These are phyloP conservation scores for Leptothorax acervorum DNA, from an alignment of 2,888 invertebrate species.

Conservation along the genomic window DNA sequence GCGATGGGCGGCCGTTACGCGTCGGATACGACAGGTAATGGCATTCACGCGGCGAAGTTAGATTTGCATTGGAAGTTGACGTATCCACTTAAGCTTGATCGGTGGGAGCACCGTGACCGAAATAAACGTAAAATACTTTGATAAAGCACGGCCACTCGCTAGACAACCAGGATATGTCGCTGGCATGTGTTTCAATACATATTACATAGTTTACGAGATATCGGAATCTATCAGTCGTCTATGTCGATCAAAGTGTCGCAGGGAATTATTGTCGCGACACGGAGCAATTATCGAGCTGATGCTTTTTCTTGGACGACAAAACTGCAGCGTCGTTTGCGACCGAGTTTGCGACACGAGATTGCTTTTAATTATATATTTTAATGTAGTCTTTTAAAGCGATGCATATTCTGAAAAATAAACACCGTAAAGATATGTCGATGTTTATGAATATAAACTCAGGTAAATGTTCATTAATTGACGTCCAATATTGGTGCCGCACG, in stretches of 20 bases:
- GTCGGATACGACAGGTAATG: neutral
- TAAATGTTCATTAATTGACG: constrained; percentile 21
- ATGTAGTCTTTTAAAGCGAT: neutral
- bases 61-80: constrained; percentile 11
- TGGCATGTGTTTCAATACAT: neutral
- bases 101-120: constrained; percentile 4
- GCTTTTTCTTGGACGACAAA: too few relatives aligned
- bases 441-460: neutral
- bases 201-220: neutral
- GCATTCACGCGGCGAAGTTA: constrained; percentile 27
- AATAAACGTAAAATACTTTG: constrained; percentile 38
- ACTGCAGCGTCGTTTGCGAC: too few relatives aligned
- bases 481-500: constrained; percentile 10
- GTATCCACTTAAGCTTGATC: neutral
- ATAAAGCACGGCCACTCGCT: neutral
- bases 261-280: neutral
- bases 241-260: neutral
- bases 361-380: constrained; percentile 10
- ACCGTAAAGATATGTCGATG: neutral
- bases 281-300: constrained; percentile 10
- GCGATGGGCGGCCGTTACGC: constrained; percentile 17
- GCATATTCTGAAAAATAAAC: neutral
- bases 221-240: neutral
- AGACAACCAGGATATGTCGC: neutral
- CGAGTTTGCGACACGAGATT: neutral